These are phyloP conservation scores for Propithecus coquereli DNA, from an alignment of 2,113 vertebrate species.

Conservation along the genomic window DNA sequence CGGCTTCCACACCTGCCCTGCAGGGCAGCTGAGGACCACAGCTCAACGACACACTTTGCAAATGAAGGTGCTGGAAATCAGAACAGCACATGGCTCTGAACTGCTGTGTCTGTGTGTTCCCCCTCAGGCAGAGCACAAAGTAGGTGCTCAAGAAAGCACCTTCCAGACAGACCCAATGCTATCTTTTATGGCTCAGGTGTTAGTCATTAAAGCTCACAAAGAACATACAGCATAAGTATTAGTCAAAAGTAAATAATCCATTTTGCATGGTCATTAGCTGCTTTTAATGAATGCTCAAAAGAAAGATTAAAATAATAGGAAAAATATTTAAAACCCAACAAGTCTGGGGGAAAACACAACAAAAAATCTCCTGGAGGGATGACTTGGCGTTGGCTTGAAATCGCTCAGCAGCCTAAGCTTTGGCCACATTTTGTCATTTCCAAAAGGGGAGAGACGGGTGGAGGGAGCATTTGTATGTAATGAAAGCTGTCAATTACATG, in stretches of 20 bases:
- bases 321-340: not conserved
- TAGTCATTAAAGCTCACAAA: not conserved
- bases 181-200: not conserved
- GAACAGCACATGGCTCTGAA: not conserved
- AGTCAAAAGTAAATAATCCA: not conserved
- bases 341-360: not conserved
- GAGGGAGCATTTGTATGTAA: accelerated
- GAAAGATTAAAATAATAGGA: not conserved
- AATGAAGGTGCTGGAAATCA: not conserved
- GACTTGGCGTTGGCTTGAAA: not conserved
- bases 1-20: not conserved
- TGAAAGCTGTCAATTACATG: not conserved
- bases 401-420: not conserved
- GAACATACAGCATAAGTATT: not conserved
- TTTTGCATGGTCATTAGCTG: not conserved
- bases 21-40: not conserved
- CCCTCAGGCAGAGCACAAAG: not conserved
- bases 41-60: not conserved
- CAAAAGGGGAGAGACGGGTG: too few relatives aligned
- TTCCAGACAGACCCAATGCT: accelerated
- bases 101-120: accelerated
- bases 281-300: not conserved
- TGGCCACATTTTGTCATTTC: not conserved
- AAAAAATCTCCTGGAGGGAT: not conserved
- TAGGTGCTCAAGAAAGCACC: slow-evolving; percentile 5